Base-by-base conservation (phyloP, 2,888 invertebrate genomes). In the Trichopria drosophilae region DNA sequence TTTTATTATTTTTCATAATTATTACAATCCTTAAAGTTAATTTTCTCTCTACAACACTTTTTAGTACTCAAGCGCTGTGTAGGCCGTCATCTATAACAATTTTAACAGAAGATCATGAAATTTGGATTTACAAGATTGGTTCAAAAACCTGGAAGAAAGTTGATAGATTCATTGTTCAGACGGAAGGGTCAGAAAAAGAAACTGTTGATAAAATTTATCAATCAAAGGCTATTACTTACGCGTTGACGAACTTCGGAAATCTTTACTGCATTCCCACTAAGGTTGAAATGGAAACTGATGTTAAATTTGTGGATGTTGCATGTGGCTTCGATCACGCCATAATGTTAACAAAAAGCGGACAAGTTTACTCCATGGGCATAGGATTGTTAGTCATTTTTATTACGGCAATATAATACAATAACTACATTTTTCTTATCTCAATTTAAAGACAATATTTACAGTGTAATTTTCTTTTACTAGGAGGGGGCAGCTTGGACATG, bases 401-500 rank as follows among this genome's bases (percentile, higher is more conserved):
- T n/a, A n/a, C n/a, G n/a, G n/a, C n/a, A n/a, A n/a, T n/a, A n/a
- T n/a, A n/a, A n/a, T 16, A 15, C 36, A 18, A 32, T 23, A 24
- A 24, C 5, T 23, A 19, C 35, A 44, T 24, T 24, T 9, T n/a
- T 41, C 20, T 52, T 53, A 55, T 28, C 28, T 32, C 7, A 40
- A 26, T 18, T n/a, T 20, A 29, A 24, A 43, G 10, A 15, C 6
- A n/a, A 37, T 28, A 31, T 31, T 13, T 22, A 15, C 16, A 36
- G 18, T n/a, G n/a, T n/a, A n/a, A n/a, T n/a, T n/a, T n/a, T n/a
- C n/a, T n/a, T n/a, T n/a, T n/a, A n/a, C n/a, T n/a, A 94, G 93
- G 68, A 85, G 92, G 51, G 88, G 94, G 20, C 94, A 95, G 75
- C 77, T 95, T 36, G 95, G 95, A 0, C 87, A 88, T 74, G 87